Conservation (phyloP, 2,888 invertebrate species). For the Orthosia incerta region DNA sequence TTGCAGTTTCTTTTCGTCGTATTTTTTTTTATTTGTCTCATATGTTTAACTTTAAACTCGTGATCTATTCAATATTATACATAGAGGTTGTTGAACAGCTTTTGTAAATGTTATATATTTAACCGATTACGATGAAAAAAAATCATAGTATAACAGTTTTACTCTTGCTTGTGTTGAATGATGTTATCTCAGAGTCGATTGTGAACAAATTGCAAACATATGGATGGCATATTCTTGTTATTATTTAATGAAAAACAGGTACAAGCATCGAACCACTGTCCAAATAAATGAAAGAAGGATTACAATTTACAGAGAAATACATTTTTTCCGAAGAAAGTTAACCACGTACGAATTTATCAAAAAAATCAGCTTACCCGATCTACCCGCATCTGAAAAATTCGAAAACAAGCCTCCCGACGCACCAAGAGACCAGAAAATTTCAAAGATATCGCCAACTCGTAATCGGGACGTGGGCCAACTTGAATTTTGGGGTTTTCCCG, state of each 20-base stretch:
- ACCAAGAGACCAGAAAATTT: constrained; percentile 87
- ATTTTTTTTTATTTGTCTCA: not conserved
- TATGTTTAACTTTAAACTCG: not conserved
- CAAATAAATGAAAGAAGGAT: constrained; percentile 25
- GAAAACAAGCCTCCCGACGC: constrained; percentile 53
- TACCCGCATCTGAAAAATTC: constrained; percentile 56
- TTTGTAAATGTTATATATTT: not conserved
- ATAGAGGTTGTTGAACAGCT: not conserved
- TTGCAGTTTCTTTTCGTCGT: not conserved
- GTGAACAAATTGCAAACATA: not conserved
- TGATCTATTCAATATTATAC: not conserved
- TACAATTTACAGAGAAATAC: not conserved
- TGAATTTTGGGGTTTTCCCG: constrained; percentile 90
- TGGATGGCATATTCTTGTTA: not conserved
- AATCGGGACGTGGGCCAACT: constrained; percentile 87
- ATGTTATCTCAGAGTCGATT: not conserved
- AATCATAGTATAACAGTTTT: too few relatives aligned
- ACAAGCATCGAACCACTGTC: not conserved
- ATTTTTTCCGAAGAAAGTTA: constrained; percentile 19
- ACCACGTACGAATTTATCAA: constrained; percentile 30
- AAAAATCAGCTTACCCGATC: constrained; percentile 40
- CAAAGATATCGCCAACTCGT: constrained; percentile 88
- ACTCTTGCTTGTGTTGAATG: not conserved
- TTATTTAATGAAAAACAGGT: not conserved
- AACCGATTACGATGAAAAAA: not conserved